Conservation (phyloP, 2,113 vertebrate species). For the Dasyprocta punctata region DNA sequence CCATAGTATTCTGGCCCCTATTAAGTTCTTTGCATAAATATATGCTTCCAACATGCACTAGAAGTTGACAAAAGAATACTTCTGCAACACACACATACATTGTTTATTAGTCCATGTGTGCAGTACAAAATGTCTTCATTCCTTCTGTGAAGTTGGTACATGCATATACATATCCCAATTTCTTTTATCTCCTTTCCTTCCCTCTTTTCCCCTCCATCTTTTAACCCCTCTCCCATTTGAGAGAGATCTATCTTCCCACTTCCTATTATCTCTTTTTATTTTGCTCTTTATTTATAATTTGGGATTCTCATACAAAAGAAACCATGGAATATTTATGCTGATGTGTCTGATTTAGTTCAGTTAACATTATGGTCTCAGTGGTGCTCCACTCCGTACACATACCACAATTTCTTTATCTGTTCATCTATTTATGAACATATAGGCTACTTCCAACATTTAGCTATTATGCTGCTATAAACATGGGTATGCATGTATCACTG, state of each 20-base stretch:
- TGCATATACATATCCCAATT: background rate
- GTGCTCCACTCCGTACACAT: background rate
- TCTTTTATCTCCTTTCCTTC: background rate
- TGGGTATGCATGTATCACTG: background rate
- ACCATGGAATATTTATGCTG: background rate
- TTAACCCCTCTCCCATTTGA: background rate
- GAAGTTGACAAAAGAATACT: background rate
- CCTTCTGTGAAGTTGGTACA: background rate
- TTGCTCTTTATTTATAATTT: background rate
- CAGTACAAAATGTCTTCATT: too few relatives aligned
- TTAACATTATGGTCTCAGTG: background rate
- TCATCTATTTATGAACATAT: background rate
- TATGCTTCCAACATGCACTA: background rate
- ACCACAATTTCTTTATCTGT: background rate
- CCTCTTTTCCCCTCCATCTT: background rate
- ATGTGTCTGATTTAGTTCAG: background rate
- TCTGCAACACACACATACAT: background rate
- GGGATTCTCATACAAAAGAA: background rate
- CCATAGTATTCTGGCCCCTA: background rate
- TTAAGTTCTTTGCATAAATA: background rate
- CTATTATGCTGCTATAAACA: background rate
- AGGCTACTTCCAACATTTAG: background rate
- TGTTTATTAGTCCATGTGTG: background rate
- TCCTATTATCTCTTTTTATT: background rate
- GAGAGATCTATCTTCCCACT: background rate